These are phyloP conservation scores for Damaliscus lunatus DNA, from an alignment of 2,113 vertebrate species.

Conservation along the genomic window DNA sequence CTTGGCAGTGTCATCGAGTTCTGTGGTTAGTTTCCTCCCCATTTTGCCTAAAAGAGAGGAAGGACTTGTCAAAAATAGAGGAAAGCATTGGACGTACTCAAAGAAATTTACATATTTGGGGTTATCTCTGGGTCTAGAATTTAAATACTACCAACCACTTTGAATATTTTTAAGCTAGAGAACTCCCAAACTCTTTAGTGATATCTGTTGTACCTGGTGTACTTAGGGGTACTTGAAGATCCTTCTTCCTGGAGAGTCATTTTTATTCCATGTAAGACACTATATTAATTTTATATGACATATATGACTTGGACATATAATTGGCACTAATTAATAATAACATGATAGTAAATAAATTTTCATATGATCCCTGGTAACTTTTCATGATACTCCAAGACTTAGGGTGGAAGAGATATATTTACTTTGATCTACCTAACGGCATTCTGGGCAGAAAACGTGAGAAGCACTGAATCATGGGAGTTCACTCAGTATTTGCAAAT, in stretches of 20 bases:
- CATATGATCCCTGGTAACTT: not conserved
- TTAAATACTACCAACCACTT: not conserved
- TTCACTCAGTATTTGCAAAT: not conserved
- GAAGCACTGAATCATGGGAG: not conserved
- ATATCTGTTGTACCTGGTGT: not conserved
- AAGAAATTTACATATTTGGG: not conserved
- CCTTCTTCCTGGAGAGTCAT: not conserved
- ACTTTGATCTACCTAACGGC: not conserved
- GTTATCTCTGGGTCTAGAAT: not conserved
- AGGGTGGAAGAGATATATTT: not conserved
- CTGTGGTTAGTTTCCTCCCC: not conserved
- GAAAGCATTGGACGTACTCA: not conserved
- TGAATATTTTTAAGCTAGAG: not conserved
- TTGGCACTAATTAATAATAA: not conserved
- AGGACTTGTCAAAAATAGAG: not conserved
- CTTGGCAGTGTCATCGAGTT: not conserved
- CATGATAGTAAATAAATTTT: not conserved
- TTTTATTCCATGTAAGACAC: not conserved
- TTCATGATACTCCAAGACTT: not conserved
- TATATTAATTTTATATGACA: not conserved
- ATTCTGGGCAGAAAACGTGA: not conserved
- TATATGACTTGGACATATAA: not conserved
- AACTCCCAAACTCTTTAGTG: not conserved
- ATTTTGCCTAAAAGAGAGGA: not conserved
- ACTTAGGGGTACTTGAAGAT: not conserved